Conservation (phyloP, 1,140 invertebrate species). For the Aphaenogaster ashmeadi region DNA sequence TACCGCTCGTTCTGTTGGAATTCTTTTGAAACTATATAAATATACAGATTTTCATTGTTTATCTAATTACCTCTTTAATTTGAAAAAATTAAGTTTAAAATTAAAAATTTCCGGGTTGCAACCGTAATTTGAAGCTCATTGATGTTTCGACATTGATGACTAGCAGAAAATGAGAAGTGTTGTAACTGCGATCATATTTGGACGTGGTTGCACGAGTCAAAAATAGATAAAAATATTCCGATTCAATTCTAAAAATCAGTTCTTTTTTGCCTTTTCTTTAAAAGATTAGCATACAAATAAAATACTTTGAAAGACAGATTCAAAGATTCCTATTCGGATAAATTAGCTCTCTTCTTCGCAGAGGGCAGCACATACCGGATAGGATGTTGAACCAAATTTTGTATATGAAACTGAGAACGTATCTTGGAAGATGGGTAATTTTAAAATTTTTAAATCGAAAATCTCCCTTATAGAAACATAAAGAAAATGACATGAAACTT, state of each 20-base stretch:
- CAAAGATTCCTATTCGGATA: neutral
- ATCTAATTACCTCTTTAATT: neutral
- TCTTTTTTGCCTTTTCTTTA: neutral
- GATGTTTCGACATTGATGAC: neutral
- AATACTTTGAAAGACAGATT: neutral
- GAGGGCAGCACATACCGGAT: slow-evolving; percentile 32
- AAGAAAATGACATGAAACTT: neutral
- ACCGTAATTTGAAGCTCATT: neutral
- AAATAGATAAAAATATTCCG: neutral
- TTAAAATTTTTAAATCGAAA: neutral
- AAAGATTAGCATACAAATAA: neutral
- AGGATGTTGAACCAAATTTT: neutral
- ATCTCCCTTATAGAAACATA: neutral
- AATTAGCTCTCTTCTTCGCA: neutral
- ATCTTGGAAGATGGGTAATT: neutral
- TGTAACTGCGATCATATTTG: neutral
- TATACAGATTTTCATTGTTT: neutral
- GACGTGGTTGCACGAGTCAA: neutral
- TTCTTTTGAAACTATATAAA: neutral
- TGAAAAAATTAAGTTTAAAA: too few species aligned
- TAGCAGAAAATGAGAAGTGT: neutral
- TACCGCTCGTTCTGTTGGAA: neutral
- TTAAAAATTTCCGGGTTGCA: neutral
- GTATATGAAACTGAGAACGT: neutral
- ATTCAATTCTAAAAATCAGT: neutral